Conservation (phyloP, 2,113 vertebrate species). For the Ursus arctos region DNA sequence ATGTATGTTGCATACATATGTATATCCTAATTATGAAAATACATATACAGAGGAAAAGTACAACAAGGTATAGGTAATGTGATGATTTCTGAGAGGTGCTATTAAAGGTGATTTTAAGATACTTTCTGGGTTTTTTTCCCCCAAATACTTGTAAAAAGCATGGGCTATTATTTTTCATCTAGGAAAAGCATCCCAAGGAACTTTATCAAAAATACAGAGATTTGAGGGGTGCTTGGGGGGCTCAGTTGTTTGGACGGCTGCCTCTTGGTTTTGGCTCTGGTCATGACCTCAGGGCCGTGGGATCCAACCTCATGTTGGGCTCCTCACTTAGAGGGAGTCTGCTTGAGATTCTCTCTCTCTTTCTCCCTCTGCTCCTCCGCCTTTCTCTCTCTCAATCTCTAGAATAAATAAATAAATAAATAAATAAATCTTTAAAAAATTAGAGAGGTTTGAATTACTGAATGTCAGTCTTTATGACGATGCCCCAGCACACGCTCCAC, state of each 20-base stretch:
- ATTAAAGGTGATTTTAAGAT: neutral
- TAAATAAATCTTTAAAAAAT: neutral
- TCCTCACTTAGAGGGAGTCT: too few species aligned
- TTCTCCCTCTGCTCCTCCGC: too few species aligned
- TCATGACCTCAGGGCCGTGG: too few species aligned
- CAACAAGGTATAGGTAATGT: neutral
- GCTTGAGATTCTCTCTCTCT: too few species aligned
- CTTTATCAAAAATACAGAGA: neutral
- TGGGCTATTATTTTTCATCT: neutral
- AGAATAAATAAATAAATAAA: neutral
- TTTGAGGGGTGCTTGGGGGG: too few species aligned
- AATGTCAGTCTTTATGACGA: neutral
- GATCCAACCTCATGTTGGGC: too few species aligned
- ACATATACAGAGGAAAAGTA: neutral
- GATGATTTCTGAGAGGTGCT: neutral
- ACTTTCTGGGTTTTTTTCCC: neutral
- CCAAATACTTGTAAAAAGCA: neutral
- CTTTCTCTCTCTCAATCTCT: neutral
- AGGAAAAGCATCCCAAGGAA: neutral
- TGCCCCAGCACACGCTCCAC: too few species aligned
- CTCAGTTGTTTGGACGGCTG: too few species aligned
- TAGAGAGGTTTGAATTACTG: neutral
- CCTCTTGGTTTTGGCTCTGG: too few species aligned
- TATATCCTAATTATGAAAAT: neutral
- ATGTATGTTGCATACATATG: too few species aligned